Base-by-base conservation (phyloP, 2,888 invertebrate genomes). In the Heteromurus nitidus region DNA sequence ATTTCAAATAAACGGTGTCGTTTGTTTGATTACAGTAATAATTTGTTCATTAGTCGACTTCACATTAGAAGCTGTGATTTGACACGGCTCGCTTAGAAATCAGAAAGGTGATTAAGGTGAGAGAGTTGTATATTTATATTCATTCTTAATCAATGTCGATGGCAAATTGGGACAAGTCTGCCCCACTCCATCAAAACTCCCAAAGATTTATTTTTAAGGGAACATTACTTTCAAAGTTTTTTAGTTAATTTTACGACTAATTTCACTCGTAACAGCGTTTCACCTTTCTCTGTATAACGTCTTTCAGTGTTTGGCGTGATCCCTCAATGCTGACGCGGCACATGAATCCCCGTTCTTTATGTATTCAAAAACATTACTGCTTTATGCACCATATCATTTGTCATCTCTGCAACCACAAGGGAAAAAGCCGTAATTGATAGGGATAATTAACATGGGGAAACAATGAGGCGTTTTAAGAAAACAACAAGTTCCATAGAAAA, bases 361-460 rank as follows among this genome's bases (percentile, higher is more conserved):
- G n/a, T n/a, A n/a, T n/a, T n/a, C n/a, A n/a, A n/a, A n/a, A n/a
- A n/a, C 47, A 47, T 13, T 47, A 47, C n/a, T 16, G 47, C n/a
- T n/a, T n/a, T n/a, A n/a, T n/a, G n/a, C n/a, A 42, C 24, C 65
- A 16, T 75, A 62, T 65, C 75, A 75, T 65, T 60, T 74, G 64
- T 74, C 60, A 75, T 75, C 31, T n/a, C n/a, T 65, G 50, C 22
- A 55, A 77, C 62, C 77, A 20, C 69, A 69, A 47, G 58, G 64
- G 44, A n/a, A n/a, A n/a, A n/a, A n/a, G n/a, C n/a, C 24, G 47
- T 77, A 77, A 69, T 69, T 69, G 69, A 69, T 69, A 69, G 58
- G 62, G 69, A 47, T 77, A 77, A 77, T 77, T 77, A 73, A 69
- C 62, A 62, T 31, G 30, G 62, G 16, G 53, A 77, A 69, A 76